These are phyloP conservation scores for Drosophila willistoni DNA, from an alignment of 1,140 invertebrate species.

Conservation along the genomic window DNA sequence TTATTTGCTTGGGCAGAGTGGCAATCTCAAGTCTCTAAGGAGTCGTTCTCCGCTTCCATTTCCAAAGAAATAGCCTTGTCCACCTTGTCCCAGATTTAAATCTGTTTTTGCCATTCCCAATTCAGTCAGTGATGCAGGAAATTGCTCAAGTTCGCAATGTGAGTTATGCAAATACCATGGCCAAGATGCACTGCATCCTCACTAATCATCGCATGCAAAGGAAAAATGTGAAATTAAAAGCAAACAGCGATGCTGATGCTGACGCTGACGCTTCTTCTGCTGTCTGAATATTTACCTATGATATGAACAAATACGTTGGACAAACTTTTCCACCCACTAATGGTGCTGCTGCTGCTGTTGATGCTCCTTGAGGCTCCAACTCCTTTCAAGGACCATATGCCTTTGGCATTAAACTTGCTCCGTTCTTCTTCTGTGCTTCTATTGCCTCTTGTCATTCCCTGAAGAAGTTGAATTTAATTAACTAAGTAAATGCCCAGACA, in stretches of 20 bases:
- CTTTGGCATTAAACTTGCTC: constrained; percentile 46
- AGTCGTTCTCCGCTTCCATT: constrained; percentile 12
- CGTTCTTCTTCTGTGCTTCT: constrained; percentile 15
- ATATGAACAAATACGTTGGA: constrained; percentile 65
- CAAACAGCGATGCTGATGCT: constrained; percentile 53
- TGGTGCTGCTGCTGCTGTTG: constrained; percentile 5
- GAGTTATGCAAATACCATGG: constrained; percentile 51
- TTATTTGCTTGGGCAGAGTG: constrained; percentile 51
- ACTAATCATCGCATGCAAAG: constrained; percentile 53
- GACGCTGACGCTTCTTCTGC: constrained; percentile 5
- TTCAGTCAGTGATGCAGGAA: constrained; percentile 66
- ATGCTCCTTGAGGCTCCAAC: constrained; percentile 11
- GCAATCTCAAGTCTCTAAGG: constrained; percentile 32
- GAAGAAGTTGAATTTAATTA: constrained; percentile 80
- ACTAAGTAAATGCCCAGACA: constrained; percentile 79
- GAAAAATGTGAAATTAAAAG: constrained; percentile 68
- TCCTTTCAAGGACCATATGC: constrained; percentile 31
- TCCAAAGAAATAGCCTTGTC: constrained; percentile 22
- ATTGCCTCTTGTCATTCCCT: constrained; percentile 39
- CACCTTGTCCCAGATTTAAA: constrained; percentile 52
- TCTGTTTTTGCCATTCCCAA: constrained; percentile 60
- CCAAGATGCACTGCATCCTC: constrained; percentile 30
- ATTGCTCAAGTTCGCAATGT: constrained; percentile 47
- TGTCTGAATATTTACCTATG: constrained; percentile 61
- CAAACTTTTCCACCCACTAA: constrained; percentile 42